A percentile compares a stretch with the other conserved stretches of the same genome.
Evolutionary conservation across 35 echinoderm and acorn worm genomes (phyloP).

Genomic region (Acanthaster planci): DNA sequence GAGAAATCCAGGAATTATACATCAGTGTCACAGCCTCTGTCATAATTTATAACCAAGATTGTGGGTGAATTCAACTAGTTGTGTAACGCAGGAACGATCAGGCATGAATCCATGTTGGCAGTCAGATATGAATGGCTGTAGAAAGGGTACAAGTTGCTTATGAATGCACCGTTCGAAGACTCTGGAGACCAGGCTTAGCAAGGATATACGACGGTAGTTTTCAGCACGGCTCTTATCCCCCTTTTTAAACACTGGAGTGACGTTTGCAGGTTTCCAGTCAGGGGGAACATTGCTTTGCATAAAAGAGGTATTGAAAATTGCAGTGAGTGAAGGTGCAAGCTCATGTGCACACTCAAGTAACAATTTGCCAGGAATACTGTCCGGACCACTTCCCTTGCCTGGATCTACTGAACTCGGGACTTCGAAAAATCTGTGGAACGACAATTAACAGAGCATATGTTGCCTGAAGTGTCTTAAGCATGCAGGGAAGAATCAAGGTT

Average conservation of each 20-base stretch:
- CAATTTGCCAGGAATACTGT: conserved; percentile 19
- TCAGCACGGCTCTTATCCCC: neutral
- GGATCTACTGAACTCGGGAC: conserved; percentile 2
- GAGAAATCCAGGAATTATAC: neutral
- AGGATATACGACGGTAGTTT: conserved; percentile 35
- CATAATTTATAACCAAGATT: conserved; percentile 15
- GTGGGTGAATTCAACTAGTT: conserved; percentile 14
- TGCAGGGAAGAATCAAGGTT: neutral
- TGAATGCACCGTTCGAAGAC: conserved; percentile 18
- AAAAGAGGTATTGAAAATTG: conserved; percentile 19
- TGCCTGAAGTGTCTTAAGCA: neutral
- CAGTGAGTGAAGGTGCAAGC: conserved; percentile 16
- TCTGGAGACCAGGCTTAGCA: conserved; percentile 5
- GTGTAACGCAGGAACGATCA: conserved; percentile 3
- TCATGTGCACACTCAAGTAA: conserved; percentile 7
- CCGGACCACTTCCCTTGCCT: conserved; percentile 12
- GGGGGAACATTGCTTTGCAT: conserved; percentile 2
- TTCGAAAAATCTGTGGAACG: conserved; percentile 6
- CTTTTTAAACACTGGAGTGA: conserved; percentile 41
- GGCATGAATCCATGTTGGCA: conserved; percentile 19
- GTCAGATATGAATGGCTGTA: conserved; percentile 25
- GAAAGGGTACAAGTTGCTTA: conserved; percentile 31
- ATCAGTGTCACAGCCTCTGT: conserved; percentile 7
- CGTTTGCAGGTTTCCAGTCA: conserved; percentile 35
- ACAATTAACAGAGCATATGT: neutral